Percentiles rank a stretch among this genome's conserved stretches.
phyloP scores from a whole-genome alignment of 2,797 vertebrate genomes.

The Dicrostonyx torquatus region DNA sequence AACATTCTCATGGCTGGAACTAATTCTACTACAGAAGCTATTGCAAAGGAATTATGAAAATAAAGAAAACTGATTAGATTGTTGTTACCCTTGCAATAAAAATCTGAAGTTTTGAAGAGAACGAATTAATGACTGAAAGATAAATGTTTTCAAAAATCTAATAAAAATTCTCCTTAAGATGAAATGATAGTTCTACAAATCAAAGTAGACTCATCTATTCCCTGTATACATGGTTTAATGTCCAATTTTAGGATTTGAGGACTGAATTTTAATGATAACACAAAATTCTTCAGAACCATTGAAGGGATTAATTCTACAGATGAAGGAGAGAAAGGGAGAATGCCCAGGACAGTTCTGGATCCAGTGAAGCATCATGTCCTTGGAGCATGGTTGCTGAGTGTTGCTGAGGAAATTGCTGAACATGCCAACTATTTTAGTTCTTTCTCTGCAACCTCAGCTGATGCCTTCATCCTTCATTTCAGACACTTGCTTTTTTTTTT shows the following conservation, averaged over 20 bases:
- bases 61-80: background rate
- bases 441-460: background rate
- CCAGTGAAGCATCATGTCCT: background rate
- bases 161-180: background rate
- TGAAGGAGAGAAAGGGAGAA: background rate
- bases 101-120: background rate
- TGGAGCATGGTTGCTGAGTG: background rate
- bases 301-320: background rate
- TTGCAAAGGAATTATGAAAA: background rate
- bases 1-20: background rate
- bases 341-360: background rate
- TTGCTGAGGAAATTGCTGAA: background rate
- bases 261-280: background rate
- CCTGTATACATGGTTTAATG: background rate
- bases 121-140: background rate
- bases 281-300: background rate
- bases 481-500: background rate
- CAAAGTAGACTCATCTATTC: background rate
- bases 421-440: background rate
- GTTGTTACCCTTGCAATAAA: background rate
- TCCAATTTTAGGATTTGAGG: background rate
- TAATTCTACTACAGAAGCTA: background rate
- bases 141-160: background rate
- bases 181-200: background rate
- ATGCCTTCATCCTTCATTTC: rapidly evolving